phyloP scores from a whole-genome alignment of 2,113 vertebrate genomes.

The Neomonachus schauinslandi region DNA sequence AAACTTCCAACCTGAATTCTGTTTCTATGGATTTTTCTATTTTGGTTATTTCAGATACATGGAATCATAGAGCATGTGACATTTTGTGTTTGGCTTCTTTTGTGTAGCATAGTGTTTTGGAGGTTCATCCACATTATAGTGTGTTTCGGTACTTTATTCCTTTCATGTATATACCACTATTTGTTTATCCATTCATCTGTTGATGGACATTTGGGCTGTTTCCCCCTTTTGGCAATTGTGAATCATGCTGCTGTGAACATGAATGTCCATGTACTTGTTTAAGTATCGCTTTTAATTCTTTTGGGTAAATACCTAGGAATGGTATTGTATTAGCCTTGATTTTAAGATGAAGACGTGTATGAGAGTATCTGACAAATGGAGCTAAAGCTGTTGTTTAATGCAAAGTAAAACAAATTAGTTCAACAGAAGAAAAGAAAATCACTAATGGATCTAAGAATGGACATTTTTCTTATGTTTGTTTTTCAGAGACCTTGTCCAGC shows the following conservation, averaged over 20 bases:
- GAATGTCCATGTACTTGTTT: neutral
- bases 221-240: neutral
- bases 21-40: neutral
- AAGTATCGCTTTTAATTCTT: neutral
- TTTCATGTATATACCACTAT: neutral
- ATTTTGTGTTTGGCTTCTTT: neutral
- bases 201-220: neutral
- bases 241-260: neutral
- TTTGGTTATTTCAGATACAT: neutral
- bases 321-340: neutral
- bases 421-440: neutral
- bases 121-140: neutral
- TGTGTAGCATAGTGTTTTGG: neutral
- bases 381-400: neutral
- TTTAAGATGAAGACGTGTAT: neutral
- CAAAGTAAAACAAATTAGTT: slow-evolving; percentile 15
- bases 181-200: neutral
- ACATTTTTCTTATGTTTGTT: neutral
- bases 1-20: neutral
- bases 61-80: neutral
- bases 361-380: neutral
- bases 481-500: neutral
- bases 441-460: neutral
- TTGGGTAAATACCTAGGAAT: neutral
- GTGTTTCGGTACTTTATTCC: neutral